Evolutionary conservation across 2,888 invertebrate species (phyloP), one percentile per base, ranked within the genome.

Genomic region (Drosophila histrio): DNA sequence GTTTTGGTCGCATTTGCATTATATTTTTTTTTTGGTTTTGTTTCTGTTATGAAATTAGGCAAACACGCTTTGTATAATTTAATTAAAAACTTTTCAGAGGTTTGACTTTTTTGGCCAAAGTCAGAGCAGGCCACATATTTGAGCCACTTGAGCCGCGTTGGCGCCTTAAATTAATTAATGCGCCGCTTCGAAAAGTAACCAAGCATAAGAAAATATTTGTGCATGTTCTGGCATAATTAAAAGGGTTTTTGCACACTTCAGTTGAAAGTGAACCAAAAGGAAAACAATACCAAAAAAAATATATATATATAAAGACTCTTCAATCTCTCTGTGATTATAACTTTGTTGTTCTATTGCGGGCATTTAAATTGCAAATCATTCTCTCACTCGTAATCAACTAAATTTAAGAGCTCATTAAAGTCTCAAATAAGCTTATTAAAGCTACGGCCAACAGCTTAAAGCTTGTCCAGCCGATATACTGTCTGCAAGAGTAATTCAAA

Each of bases 171-270:
- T 87, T 87, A 82, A 82, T 82, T 87, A 82, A 81, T 85, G 82
- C 73, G 60, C 64, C 65, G 63, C 71, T 66, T 44, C 60, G 54
- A 57, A 75, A 64, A 72, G 72, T 64, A 62, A 77, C 70, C 80
- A 73, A 78, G 79, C 79, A 77, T 63, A 77, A 87, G 68, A 70
- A 86, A 88, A 83, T 79, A 88, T 86, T 88, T 83, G 77, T 62
- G 78, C 83, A 75, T 84, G 83, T 79, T 88, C 54, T 43, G 69
- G 83, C 88, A 88, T 84, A 84, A 83, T 83, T 86, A 83, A 79
- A 84, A 75, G 83, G 77, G 74, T 52, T 62, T 71, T 60, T 54
- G 49, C 52, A 28, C 61, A 58, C 60, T 57, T 38, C 46, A 41
- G 17, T 36, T 26, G 30, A 44, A 47, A 22, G 26, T 6, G 19